These are phyloP conservation scores for Tribolium freemani DNA, from an alignment of 2,888 invertebrate genomes.

Conservation along the genomic window DNA sequence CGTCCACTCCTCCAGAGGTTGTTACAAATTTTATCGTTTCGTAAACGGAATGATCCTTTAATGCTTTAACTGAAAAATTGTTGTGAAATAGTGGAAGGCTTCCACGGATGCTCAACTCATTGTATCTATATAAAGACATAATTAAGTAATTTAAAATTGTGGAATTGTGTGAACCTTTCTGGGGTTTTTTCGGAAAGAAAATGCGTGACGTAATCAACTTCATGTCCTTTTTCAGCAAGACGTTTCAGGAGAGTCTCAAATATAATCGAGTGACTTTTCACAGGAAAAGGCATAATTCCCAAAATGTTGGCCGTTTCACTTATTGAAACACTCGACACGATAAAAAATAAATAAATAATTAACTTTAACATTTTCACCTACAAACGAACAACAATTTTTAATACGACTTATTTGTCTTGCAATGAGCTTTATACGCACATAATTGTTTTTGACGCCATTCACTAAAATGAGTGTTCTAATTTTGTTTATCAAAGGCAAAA, in stretches of 20 bases:
- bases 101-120: conserved; percentile 52
- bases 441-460: too few species aligned
- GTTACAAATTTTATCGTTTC: conserved; percentile 38
- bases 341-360: too few species aligned
- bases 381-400: too few species aligned
- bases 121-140: conserved; percentile 49
- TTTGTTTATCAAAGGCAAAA: too few species aligned
- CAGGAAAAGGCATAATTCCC: conserved; percentile 76
- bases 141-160: background rate
- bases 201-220: conserved; percentile 77
- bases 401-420: too few species aligned
- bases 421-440: too few species aligned
- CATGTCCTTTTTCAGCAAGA: conserved; percentile 75
- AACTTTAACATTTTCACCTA: too few species aligned
- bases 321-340: background rate
- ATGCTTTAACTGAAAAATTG: conserved; percentile 48
- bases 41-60: background rate
- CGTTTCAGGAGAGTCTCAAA: conserved; percentile 71
- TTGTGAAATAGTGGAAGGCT: conserved; percentile 48
- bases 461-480: too few species aligned
- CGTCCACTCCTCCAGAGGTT: conserved; percentile 16
- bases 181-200: conserved; percentile 70
- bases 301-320: conserved; percentile 66
- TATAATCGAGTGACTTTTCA: conserved; percentile 70
- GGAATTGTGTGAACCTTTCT: background rate